These are phyloP conservation scores for Branchellion lobata DNA, from an alignment of 2,888 invertebrate species.

Conservation along the genomic window DNA sequence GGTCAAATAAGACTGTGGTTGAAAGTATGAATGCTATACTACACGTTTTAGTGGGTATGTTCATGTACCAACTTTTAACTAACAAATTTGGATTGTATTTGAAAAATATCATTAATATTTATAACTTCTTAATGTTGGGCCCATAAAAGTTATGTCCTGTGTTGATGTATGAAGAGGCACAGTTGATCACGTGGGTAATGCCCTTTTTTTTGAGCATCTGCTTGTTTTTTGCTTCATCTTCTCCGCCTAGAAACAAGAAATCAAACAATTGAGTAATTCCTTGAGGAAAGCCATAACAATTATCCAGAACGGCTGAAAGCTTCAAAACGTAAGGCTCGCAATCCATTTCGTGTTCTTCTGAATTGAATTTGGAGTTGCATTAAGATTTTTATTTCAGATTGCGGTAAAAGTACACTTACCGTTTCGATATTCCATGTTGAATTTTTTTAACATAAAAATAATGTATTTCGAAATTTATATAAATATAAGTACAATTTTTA, in stretches of 20 bases:
- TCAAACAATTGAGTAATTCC: constrained; percentile 47
- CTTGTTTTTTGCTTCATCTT: constrained; percentile 49
- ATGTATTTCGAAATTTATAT: too few species aligned
- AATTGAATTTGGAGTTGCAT: too few species aligned
- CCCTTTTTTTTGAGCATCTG: constrained; percentile 46
- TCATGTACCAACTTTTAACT: not conserved
- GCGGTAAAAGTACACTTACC: too few species aligned
- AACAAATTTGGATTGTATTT: not conserved
- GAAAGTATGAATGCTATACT: not conserved
- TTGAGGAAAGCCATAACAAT: constrained; percentile 38
- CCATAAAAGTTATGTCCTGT: constrained; percentile 50
- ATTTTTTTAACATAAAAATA: too few species aligned
- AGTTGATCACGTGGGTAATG: constrained; percentile 53
- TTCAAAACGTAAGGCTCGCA: constrained; percentile 45
- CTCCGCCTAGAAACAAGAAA: constrained; percentile 51
- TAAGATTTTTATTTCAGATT: too few species aligned
- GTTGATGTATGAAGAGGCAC: constrained; percentile 49
- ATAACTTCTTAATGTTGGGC: constrained; percentile 40
- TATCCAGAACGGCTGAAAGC: constrained; percentile 37
- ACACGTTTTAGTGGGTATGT: not conserved
- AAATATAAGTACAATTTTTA: too few species aligned
- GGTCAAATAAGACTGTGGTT: not conserved
- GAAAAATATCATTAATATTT: too few species aligned
- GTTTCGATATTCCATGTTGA: too few species aligned
- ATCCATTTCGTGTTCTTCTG: too few species aligned